These are phyloP conservation scores for Drosophila atripex DNA, from an alignment of 2,888 invertebrate genomes.

Conservation along the genomic window DNA sequence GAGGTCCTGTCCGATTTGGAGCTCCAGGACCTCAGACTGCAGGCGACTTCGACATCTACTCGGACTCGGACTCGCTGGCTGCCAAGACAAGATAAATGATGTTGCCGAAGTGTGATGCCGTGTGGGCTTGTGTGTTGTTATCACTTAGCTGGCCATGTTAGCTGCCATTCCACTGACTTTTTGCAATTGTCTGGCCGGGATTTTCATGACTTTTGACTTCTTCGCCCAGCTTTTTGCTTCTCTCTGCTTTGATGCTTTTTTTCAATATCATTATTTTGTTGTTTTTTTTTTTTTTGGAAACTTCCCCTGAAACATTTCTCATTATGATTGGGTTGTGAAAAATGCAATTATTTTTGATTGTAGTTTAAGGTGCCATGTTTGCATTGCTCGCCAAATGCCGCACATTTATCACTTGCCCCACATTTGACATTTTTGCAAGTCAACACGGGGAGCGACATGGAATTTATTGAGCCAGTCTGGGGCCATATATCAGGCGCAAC, in stretches of 20 bases:
- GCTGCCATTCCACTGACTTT: slow-evolving; percentile 57
- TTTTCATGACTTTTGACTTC: slow-evolving; percentile 46
- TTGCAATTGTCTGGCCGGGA: slow-evolving; percentile 56
- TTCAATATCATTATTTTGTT: slow-evolving; percentile 8
- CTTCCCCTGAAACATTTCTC: slow-evolving; percentile 21
- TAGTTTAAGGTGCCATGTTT: slow-evolving; percentile 68
- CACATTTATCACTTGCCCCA: slow-evolving; percentile 66
- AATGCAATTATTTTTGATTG: slow-evolving; percentile 73
- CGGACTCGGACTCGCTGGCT: slow-evolving; percentile 36
- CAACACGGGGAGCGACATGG: slow-evolving; percentile 44
- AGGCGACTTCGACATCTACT: slow-evolving; percentile 7
- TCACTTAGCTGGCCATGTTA: slow-evolving; percentile 51
- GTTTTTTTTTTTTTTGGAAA: not conserved
- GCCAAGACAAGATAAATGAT: slow-evolving; percentile 71
- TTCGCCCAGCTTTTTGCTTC: slow-evolving; percentile 29
- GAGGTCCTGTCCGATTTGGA: slow-evolving; percentile 34
- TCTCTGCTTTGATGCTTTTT: slow-evolving; percentile 9
- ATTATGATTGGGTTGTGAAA: slow-evolving; percentile 63
- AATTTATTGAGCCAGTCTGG: slow-evolving; percentile 71
- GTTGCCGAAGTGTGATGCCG: slow-evolving; percentile 51
- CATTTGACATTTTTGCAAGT: slow-evolving; percentile 56
- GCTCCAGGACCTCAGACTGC: slow-evolving; percentile 26
- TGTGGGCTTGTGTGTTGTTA: slow-evolving; percentile 30
- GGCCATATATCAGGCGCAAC: slow-evolving; percentile 68
- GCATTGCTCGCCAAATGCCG: slow-evolving; percentile 62